These are phyloP conservation scores for Haliclystus octoradiatus DNA, from an alignment of 30 jellyfish, hydroid and myxozoan genomes.

Conservation along the genomic window DNA sequence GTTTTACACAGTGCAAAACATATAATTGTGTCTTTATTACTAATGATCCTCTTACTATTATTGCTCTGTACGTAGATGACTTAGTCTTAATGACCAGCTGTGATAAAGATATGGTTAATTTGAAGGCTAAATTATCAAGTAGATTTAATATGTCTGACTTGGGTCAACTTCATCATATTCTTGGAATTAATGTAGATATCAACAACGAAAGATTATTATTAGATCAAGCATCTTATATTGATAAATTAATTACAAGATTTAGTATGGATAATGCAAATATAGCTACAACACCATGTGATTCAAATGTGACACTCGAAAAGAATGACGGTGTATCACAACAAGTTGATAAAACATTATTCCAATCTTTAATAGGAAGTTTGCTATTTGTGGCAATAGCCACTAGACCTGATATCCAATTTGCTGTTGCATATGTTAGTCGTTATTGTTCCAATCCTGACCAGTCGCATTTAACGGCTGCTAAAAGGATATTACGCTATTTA, in stretches of 20 bases:
- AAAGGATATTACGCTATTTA: too few species aligned
- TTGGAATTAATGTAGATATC: too few species aligned
- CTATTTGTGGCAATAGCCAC: constrained; percentile 9
- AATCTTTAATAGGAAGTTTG: constrained; percentile 8
- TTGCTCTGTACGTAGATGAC: too few species aligned
- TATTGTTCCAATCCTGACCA: background rate
- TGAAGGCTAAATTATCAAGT: too few species aligned
- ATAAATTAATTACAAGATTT: background rate
- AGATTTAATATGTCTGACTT: too few species aligned
- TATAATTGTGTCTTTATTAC: background rate
- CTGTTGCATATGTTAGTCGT: constrained; percentile 8
- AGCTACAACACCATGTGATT: too few species aligned
- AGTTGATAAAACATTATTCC: too few species aligned
- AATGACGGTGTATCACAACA: constrained; percentile 14
- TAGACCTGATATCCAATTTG: constrained; percentile 22
- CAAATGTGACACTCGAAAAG: background rate
- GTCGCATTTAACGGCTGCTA: constrained; percentile 13
- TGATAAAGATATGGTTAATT: too few species aligned
- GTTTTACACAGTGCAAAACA: too few species aligned
- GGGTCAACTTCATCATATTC: too few species aligned
- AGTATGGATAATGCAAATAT: constrained; percentile 12
- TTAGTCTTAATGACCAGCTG: background rate
- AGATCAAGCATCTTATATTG: too few species aligned
- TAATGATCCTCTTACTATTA: constrained; percentile 4
- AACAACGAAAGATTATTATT: too few species aligned